Percentiles rank a stretch among this genome's conserved stretches.
Conservation (phyloP, 2,113 vertebrate genomes). For the Pomatostomus ruficeps region DNA sequence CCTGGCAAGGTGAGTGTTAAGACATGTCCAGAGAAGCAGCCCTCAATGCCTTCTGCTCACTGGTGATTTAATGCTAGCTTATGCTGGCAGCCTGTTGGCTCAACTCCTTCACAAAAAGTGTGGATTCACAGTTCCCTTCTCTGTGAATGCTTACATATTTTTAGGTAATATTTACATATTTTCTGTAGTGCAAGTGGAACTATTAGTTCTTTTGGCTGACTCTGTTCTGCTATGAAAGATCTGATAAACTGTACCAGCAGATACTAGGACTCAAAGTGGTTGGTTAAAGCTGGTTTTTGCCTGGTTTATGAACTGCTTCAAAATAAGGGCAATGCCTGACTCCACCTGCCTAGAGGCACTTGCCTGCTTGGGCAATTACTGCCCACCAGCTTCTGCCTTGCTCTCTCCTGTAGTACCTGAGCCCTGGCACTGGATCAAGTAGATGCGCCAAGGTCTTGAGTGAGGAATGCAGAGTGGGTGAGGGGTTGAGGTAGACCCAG, state of each 20-base stretch:
- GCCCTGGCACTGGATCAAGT: background rate
- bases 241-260: background rate
- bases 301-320: background rate
- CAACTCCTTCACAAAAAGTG: background rate
- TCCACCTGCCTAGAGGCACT: background rate
- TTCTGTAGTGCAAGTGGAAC: background rate
- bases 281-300: background rate
- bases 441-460: background rate
- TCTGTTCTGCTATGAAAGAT: background rate
- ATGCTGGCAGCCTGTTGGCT: background rate
- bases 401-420: background rate
- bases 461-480: background rate
- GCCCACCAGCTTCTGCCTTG: background rate
- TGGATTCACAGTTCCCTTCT: background rate
- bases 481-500: background rate
- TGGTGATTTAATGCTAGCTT: background rate
- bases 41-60: background rate
- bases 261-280: rapidly evolving
- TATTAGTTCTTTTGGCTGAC: background rate
- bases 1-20: background rate
- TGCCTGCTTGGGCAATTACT: background rate
- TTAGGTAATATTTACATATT: background rate
- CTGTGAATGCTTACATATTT: background rate
- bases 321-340: background rate
- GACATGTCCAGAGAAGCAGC: background rate